Evolutionary conservation across 2,113 vertebrate genomes (phyloP), one percentile per base, ranked within the genome.

Genomic region (Callocephalon fimbriatum): DNA sequence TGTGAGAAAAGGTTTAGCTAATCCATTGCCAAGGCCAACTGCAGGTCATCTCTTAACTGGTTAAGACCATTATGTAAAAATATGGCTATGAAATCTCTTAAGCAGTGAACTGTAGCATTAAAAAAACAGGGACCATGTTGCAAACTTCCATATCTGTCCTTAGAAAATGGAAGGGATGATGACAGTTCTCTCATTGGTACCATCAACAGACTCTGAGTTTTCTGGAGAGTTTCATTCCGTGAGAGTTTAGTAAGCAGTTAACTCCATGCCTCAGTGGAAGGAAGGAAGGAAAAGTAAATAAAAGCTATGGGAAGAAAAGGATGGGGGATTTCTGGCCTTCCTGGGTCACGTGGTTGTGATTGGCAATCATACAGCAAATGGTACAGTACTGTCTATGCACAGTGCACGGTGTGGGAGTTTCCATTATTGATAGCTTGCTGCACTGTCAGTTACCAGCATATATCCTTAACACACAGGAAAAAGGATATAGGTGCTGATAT

Each of bases 271-370:
- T 86, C 29, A 40, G 31, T 7, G 7, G 6, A 62, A 81, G 21
- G 48, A 50, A 26, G 26, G 26, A 53, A 27, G 0, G 1, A 21
- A n/a, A 58, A 71, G 6, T 35, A 62, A 71, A 53, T 19, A 29
- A 53, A 73, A 92, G 12, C 12, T 14, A 2, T 48, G 31, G 45
- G 27, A 63, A 19, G 12, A 27, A 31, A 48, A 51, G 15, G 0
- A 8, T 74, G 37, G 53, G 79, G 66, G 10, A 67, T 91, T 97
- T 94, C 47, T 86, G 95, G 42, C 67, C 38, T 93, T 95, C 56
- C n/a, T 89, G 70, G 47, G 17, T 85, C 9, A 5, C 16, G 38
- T 95, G 63, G 42, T 37, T 96, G 35, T 95, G 82, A 71, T 45
- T 94, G 68, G 59, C 73, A 94, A 37, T 40, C 27, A 23, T 26